These are phyloP conservation scores for Endomychus coccineus DNA, from an alignment of 2,888 invertebrate genomes.

Conservation along the genomic window DNA sequence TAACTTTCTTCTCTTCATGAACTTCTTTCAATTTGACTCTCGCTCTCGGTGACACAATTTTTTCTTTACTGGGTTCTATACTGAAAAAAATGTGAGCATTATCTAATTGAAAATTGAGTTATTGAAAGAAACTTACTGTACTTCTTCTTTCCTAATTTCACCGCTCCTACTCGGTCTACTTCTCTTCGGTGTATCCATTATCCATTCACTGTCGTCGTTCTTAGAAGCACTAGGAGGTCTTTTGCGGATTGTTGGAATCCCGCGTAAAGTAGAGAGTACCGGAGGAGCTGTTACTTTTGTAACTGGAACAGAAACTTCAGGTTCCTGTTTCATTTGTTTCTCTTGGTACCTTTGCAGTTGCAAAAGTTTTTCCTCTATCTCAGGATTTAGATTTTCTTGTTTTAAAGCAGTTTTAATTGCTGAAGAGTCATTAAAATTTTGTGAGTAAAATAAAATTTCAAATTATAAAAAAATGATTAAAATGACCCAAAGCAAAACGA, in stretches of 20 bases:
- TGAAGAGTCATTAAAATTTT: constrained; percentile 35
- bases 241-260: constrained; percentile 33
- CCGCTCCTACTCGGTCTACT: constrained; percentile 33
- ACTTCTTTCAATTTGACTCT: constrained; percentile 38
- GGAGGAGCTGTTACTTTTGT: constrained; percentile 24
- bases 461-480: constrained; percentile 23
- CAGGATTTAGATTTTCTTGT: constrained; percentile 84
- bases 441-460: constrained; percentile 15
- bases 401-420: constrained; percentile 88
- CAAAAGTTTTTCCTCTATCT: constrained; percentile 84
- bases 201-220: constrained; percentile 45
- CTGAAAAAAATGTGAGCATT: constrained; percentile 8
- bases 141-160: constrained; percentile 34
- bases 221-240: constrained; percentile 36
- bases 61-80: constrained; percentile 30
- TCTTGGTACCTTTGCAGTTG: constrained; percentile 83
- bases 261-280: constrained; percentile 5
- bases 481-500: constrained; percentile 40
- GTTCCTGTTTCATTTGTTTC: constrained; percentile 62
- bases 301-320: constrained; percentile 34
- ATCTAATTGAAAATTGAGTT: constrained; percentile 1
- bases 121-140: constrained; percentile 33
- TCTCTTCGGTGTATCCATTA: constrained; percentile 44
- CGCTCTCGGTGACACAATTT: constrained; percentile 34
- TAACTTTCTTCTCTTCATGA: constrained; percentile 48